Conservation (phyloP, 2,888 invertebrate genomes). For the Agrochola macilenta region DNA sequence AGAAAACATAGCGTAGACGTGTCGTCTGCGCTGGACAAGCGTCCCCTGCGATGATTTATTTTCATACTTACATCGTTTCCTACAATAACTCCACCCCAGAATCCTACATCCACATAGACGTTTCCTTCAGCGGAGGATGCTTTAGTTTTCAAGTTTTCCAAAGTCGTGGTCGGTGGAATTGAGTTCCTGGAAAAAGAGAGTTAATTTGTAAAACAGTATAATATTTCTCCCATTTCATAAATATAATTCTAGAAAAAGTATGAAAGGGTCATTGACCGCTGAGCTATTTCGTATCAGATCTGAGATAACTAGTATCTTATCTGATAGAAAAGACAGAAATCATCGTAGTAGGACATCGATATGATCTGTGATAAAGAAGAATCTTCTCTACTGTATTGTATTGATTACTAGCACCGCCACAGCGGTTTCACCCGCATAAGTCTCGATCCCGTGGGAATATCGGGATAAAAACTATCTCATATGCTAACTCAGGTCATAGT, state of each 20-base stretch:
- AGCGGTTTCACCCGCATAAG: no score
- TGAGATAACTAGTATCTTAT: slow-evolving; percentile 8
- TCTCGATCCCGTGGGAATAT: no score
- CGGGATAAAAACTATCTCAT: no score
- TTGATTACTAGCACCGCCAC: no score
- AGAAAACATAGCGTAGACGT: background rate
- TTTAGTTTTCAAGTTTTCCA: slow-evolving; percentile 91
- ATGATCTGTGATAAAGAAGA: slow-evolving; percentile 23
- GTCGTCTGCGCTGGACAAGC: background rate
- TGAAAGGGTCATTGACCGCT: background rate
- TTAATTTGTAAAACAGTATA: background rate
- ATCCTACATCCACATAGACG: slow-evolving; percentile 93
- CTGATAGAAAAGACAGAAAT: slow-evolving; percentile 4
- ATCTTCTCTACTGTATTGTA: background rate
- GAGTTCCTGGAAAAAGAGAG: slow-evolving; percentile 90
- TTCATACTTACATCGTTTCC: slow-evolving; percentile 89
- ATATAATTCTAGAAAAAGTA: background rate
- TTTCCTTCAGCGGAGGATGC: slow-evolving; percentile 90
- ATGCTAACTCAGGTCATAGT: no score
- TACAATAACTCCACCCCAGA: slow-evolving; percentile 95
- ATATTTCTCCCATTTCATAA: no score
- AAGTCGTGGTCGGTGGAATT: slow-evolving; percentile 93
- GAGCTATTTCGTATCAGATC: slow-evolving; percentile 7
- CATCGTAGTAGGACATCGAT: background rate
- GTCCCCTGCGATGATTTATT: background rate